A percentile compares a stretch with the other conserved stretches of the same genome.
Evolutionary conservation across 2,888 invertebrate species (phyloP).

Genomic region (Vesta saturnalis): DNA sequence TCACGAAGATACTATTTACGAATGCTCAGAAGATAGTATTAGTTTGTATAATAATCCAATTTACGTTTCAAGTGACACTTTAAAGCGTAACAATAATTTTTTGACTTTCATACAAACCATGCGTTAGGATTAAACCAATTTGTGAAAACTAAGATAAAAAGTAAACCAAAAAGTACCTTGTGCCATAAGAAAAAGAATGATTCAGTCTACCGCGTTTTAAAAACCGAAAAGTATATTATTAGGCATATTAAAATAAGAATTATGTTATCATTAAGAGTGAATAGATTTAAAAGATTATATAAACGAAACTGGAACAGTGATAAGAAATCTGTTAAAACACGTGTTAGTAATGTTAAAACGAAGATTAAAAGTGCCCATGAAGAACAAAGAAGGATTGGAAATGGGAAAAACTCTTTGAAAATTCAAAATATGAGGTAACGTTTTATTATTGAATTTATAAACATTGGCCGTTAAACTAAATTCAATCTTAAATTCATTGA

Average conservation of each 20-base stretch:
- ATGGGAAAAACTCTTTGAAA: conserved; percentile 59
- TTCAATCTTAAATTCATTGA: no score
- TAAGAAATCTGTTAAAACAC: conserved; percentile 25
- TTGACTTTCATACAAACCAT: conserved; percentile 39
- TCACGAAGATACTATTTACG: conserved; percentile 59
- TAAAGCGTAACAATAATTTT: conserved; percentile 34
- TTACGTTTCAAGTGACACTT: conserved; percentile 47
- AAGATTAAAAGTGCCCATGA: conserved; percentile 53
- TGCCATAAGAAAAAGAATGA: conserved; percentile 15
- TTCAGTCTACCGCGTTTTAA: conserved; percentile 42
- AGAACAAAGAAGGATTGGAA: conserved; percentile 60
- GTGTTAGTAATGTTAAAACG: conserved; percentile 33
- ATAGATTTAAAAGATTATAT: conserved; percentile 63
- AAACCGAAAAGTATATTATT: conserved; percentile 70
- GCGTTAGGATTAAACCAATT: conserved; percentile 24
- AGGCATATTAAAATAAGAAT: conserved; percentile 73
- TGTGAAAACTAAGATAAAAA: conserved; percentile 15
- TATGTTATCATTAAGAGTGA: conserved; percentile 73
- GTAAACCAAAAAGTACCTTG: neutral
- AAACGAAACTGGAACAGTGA: conserved; percentile 45
- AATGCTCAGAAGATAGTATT: conserved; percentile 59
- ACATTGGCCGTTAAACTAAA: no score
- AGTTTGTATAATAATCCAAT: conserved; percentile 60
- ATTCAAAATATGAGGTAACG: conserved; percentile 61
- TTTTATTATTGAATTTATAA: neutral